phyloP scores from a whole-genome alignment of 2,113 vertebrate species.

The Nerophis lumbriciformis region DNA sequence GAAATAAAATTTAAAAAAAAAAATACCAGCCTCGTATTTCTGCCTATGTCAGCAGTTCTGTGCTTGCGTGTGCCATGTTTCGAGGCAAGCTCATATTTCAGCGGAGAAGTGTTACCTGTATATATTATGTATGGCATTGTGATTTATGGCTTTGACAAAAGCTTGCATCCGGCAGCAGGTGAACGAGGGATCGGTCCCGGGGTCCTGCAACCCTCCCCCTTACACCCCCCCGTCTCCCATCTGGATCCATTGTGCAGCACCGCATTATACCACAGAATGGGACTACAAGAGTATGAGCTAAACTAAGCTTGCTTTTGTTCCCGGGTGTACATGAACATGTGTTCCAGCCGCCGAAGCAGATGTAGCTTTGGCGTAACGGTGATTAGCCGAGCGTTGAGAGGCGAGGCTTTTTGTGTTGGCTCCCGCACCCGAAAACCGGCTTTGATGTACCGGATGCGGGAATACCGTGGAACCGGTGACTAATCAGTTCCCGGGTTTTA shows the following conservation, averaged over 20 bases:
- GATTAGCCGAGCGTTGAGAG: background rate
- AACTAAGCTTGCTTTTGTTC: conserved; percentile 18
- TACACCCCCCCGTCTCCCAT: background rate
- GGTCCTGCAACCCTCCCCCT: conserved; percentile 9
- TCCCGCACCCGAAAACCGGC: conserved; percentile 33
- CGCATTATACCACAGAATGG: conserved; percentile 50
- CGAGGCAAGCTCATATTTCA: conserved; percentile 35
- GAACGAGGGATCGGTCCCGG: conserved; percentile 5
- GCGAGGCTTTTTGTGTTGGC: conserved; percentile 9
- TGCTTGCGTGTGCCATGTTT: background rate
- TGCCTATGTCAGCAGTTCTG: conserved; percentile 37
- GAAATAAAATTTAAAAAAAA: conserved; percentile 1
- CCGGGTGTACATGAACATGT: background rate
- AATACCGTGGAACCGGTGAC: conserved; percentile 13
- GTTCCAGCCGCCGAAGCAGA: conserved; percentile 8
- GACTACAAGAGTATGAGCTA: conserved; percentile 19
- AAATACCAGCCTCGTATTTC: conserved; percentile 14
- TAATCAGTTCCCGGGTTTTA: no score
- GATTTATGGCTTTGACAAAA: conserved; percentile 48
- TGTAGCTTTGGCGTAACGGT: background rate
- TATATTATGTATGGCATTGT: conserved; percentile 40
- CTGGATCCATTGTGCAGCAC: conserved; percentile 40
- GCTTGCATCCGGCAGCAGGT: conserved; percentile 6
- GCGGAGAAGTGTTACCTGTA: conserved; percentile 20
- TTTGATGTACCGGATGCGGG: conserved; percentile 14